Evolutionary conservation across 2,888 invertebrate genomes (phyloP), one percentile per base, ranked within the genome.

Genomic region (Calliphora vomitoria): DNA sequence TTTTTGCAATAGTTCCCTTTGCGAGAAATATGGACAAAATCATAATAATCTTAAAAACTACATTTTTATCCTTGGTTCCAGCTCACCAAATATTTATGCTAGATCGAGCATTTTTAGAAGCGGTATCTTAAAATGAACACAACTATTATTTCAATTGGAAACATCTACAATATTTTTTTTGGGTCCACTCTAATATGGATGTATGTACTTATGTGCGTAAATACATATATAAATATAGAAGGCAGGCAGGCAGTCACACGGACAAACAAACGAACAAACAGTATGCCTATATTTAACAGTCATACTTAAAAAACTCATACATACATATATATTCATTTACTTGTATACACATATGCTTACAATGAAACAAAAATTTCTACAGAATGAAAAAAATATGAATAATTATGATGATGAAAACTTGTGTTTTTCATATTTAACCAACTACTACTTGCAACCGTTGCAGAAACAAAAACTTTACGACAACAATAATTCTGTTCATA

Each of bases 391-490:
- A 50, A 47, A 69, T 0, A 69, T 69, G 47, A 69, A 69, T 69
- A 50, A 69, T 69, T 69, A 50, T 69, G n/a, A 15, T 68, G 25
- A 68, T 47, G 47, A 68, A 68, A 50, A 68, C 47, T 68, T 47
- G 68, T 47, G 25, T 31, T 68, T 25, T 68, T 25, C 15, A 44
- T 47, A 44, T 38, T 41, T 41, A 62, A 35, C 13, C 62, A 62
- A n/a, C n/a, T n/a, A n/a, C n/a, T n/a, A n/a, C n/a, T n/a, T n/a
- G n/a, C n/a, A 44, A 10, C 41, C 20, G 18, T 3, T 3, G 20
- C 10, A 20, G 20, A 8, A 10, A 20, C 20, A 55, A 55, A 55
- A 55, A 20, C 8, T 8, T 20, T 4, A 8, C 11, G 4, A 58
- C 25, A n/a, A 58, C 10, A 58, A 31, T 13, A 25, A 58, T 58